Conservation (phyloP, 2,888 invertebrate genomes). For the Troilus luridus region DNA sequence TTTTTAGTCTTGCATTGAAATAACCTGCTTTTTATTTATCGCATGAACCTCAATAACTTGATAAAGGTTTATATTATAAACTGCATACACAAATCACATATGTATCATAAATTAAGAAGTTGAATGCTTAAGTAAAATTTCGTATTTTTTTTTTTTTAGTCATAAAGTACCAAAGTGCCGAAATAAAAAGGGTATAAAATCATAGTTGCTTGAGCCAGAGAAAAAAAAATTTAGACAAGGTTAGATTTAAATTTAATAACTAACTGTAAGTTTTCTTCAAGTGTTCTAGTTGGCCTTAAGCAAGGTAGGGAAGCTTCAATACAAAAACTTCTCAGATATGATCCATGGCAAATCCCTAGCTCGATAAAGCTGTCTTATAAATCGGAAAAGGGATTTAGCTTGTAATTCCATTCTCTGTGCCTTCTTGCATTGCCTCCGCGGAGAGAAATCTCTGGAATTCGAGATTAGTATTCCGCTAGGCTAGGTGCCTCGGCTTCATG, state of each 20-base stretch:
- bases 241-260: background rate
- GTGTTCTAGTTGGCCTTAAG: background rate
- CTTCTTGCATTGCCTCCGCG: background rate
- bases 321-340: constrained; percentile 4
- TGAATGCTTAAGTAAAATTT: too few species aligned
- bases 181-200: too few species aligned
- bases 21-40: too few species aligned
- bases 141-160: too few species aligned
- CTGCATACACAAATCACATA: too few species aligned
- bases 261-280: background rate
- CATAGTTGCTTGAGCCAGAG: too few species aligned
- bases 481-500: background rate
- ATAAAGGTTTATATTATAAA: too few species aligned
- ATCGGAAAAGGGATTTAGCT: constrained; percentile 16
- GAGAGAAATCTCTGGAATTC: constrained; percentile 31
- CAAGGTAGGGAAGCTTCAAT: background rate
- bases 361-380: constrained; percentile 24
- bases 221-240: too few species aligned
- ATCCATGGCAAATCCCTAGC: background rate
- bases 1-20: too few species aligned
- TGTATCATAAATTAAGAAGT: too few species aligned
- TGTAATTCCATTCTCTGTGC: background rate
- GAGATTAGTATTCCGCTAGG: constrained; percentile 32
- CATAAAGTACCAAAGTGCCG: too few species aligned
- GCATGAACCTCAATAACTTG: too few species aligned